These are phyloP conservation scores for Saxidomus purpurata DNA, from an alignment of 1,140 invertebrate species.

Conservation along the genomic window DNA sequence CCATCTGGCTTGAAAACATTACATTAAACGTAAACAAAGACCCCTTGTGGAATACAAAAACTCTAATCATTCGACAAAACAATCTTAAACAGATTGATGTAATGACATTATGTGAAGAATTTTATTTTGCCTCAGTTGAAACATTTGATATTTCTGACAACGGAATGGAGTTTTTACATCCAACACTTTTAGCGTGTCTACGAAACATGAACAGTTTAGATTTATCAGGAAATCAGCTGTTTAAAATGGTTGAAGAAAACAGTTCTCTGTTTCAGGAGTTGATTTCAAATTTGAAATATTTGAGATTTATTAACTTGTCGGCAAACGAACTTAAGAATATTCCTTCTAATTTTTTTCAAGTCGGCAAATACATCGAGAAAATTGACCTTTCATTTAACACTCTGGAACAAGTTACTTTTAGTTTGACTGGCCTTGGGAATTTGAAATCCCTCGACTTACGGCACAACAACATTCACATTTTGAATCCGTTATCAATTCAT, in stretches of 20 bases:
- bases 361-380: not conserved
- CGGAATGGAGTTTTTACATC: slow-evolving; percentile 3
- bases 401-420: too few species aligned
- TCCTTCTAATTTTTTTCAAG: not conserved
- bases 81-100: not conserved
- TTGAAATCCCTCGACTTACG: too few species aligned
- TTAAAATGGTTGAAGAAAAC: not conserved
- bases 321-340: not conserved
- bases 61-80: not conserved
- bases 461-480: too few species aligned
- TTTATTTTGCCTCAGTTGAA: not conserved
- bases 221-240: slow-evolving; percentile 7
- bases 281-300: too few species aligned
- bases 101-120: not conserved
- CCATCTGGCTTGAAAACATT: too few species aligned
- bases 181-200: not conserved
- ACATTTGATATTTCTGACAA: not conserved
- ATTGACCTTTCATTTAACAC: not conserved
- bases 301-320: not conserved
- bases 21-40: too few species aligned
- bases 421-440: too few species aligned
- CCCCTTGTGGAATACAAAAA: not conserved
- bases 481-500: too few species aligned
- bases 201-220: not conserved
- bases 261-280: not conserved